Conservation (phyloP, 2,113 vertebrate genomes). For the Mus pahari region DNA sequence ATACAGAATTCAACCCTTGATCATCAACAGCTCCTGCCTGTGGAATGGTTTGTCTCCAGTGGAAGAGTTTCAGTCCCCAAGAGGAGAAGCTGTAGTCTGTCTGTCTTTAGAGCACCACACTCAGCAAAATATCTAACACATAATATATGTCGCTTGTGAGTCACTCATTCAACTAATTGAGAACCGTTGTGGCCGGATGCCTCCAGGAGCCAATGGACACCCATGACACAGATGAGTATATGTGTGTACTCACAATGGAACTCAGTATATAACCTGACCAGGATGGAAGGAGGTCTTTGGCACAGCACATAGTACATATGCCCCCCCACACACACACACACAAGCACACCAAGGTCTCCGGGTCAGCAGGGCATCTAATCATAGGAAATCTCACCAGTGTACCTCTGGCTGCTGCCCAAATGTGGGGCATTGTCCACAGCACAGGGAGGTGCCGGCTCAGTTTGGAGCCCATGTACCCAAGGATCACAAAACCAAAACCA, state of each 20-base stretch:
- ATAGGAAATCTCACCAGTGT: background rate
- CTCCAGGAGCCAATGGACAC: background rate
- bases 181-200: background rate
- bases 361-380: background rate
- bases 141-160: too few relatives aligned
- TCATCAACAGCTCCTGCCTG: background rate
- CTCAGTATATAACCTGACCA: background rate
- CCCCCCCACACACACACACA: too few relatives aligned
- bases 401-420: background rate
- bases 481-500: background rate
- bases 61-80: background rate
- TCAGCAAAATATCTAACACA: background rate
- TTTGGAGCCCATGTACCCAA: too few relatives aligned
- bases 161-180: background rate
- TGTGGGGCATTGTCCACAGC: background rate
- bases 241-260: too few relatives aligned
- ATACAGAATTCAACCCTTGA: background rate
- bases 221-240: too few relatives aligned
- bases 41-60: background rate
- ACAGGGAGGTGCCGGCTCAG: background rate
- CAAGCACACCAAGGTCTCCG: background rate
- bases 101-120: background rate
- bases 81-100: rapidly evolving
- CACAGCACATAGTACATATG: background rate
- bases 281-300: background rate